Conservation (phyloP, 37 sponge, comb jelly and placozoan genomes). For the Oopsacas minuta region DNA sequence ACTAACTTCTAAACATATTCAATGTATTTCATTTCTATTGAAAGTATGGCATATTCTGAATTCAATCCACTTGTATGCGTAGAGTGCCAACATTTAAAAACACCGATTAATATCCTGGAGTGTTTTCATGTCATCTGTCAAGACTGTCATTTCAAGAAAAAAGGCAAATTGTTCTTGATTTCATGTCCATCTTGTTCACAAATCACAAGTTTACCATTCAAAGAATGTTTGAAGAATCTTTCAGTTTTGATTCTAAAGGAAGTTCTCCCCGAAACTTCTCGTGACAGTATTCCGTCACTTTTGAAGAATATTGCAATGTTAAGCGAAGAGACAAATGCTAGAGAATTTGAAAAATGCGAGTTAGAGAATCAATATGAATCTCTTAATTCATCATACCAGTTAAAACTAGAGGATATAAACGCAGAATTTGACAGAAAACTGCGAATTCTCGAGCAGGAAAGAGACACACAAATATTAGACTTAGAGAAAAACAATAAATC, state of each 20-base stretch:
- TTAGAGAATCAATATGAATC: not conserved
- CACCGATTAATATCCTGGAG: not conserved
- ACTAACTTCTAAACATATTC: not conserved
- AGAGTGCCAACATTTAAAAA: not conserved
- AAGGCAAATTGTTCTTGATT: not conserved
- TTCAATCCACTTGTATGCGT: not conserved
- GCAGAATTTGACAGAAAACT: not conserved
- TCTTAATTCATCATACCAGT: not conserved
- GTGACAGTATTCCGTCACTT: not conserved
- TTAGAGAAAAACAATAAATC: not conserved
- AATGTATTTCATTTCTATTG: not conserved
- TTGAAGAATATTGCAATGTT: not conserved
- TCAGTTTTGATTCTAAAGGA: not conserved
- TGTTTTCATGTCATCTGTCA: slow-evolving; percentile 6
- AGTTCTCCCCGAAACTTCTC: not conserved
- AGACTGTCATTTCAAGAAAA: not conserved
- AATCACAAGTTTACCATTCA: not conserved
- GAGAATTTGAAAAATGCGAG: not conserved
- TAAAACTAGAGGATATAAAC: not conserved
- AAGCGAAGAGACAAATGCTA: not conserved
- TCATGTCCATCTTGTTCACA: not conserved
- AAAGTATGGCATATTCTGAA: not conserved
- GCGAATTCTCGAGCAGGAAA: not conserved
- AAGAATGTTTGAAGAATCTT: not conserved
- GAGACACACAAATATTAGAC: not conserved